phyloP scores from a whole-genome alignment of 2,888 invertebrate species.

The Aromia moschata region DNA sequence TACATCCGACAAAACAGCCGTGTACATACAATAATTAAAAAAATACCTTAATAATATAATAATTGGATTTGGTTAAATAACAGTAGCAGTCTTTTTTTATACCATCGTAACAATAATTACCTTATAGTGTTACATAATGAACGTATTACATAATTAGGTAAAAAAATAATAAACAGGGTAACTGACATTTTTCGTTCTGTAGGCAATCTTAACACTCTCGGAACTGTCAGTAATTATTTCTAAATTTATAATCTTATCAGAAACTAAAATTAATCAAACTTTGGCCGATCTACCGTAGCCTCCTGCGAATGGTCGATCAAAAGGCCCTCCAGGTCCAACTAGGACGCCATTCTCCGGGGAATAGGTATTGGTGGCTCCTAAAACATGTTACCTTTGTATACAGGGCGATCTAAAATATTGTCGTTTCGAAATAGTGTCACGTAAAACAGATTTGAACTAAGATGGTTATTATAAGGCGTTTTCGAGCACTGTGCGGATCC shows the following conservation, averaged over 20 bases:
- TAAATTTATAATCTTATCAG: neutral
- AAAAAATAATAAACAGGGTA: neutral
- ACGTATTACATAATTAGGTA: neutral
- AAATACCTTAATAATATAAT: neutral
- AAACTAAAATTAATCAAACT: neutral
- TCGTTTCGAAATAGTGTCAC: too few species aligned
- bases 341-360: constrained; percentile 50
- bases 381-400: neutral
- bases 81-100: constrained; percentile 26
- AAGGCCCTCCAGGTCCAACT: constrained; percentile 55
- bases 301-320: constrained; percentile 46
- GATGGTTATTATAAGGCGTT: too few species aligned
- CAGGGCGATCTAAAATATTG: neutral
- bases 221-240: too few species aligned
- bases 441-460: too few species aligned
- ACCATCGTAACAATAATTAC: neutral
- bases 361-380: constrained; percentile 33
- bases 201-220: too few species aligned
- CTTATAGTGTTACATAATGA: neutral
- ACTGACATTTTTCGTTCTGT: too few species aligned
- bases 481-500: too few species aligned
- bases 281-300: constrained; percentile 37
- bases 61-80: constrained; percentile 7
- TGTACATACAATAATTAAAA: too few species aligned
- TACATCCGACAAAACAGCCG: too few species aligned